Conservation (phyloP, 2,113 vertebrate genomes). For the Zapornia atra region DNA sequence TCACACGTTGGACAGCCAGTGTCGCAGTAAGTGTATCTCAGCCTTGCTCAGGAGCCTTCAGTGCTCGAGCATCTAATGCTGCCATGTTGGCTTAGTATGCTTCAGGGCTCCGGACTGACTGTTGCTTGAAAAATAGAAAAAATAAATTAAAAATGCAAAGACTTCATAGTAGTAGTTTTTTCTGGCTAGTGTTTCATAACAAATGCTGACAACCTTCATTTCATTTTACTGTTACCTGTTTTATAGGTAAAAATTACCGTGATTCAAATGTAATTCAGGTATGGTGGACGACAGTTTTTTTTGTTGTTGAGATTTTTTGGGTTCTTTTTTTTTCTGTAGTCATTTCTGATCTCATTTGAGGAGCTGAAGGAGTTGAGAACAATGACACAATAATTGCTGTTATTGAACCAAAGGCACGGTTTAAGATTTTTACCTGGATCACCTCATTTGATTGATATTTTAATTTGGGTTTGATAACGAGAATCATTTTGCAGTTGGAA, state of each 20-base stretch:
- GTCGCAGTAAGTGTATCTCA: neutral
- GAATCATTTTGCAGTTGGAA: neutral
- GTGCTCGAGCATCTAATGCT: neutral
- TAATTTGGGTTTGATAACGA: slow-evolving; percentile 19
- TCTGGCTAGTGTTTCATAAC: neutral
- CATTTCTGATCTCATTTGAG: slow-evolving; percentile 9
- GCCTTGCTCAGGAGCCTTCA: neutral
- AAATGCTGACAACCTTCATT: neutral
- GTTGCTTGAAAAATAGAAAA: neutral
- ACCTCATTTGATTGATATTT: slow-evolving; percentile 35
- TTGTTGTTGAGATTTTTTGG: neutral
- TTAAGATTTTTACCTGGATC: slow-evolving; percentile 41
- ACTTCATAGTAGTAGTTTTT: neutral
- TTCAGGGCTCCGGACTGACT: neutral
- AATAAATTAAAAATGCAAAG: neutral
- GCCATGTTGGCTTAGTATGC: neutral
- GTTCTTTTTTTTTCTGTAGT: neutral
- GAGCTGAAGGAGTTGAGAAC: neutral
- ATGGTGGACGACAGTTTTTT: neutral
- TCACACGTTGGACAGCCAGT: accelerated
- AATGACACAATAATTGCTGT: slow-evolving; percentile 6
- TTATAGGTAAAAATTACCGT: neutral
- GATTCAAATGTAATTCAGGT: neutral
- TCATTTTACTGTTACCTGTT: neutral
- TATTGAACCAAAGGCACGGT: neutral